Evolutionary conservation across 1,140 invertebrate species (phyloP).

Genomic region (Thrips palmi): DNA sequence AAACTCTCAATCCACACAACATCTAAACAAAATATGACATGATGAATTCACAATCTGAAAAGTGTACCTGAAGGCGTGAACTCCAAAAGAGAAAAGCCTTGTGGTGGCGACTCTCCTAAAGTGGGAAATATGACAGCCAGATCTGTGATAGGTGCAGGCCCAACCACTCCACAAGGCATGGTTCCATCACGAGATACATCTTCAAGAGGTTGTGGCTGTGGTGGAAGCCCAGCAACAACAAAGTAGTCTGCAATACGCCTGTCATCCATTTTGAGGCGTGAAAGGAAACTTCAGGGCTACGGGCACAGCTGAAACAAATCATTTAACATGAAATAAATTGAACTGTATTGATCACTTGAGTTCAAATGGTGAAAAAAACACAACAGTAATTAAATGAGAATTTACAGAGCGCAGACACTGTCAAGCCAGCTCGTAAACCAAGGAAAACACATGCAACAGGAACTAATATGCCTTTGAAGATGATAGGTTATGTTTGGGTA

Average conservation of each 20-base stretch:
- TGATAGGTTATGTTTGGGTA: no score
- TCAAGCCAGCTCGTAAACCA: no score
- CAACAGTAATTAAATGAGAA: no score
- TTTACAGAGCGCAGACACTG: no score
- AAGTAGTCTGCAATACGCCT: constrained; percentile 83
- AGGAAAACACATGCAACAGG: no score
- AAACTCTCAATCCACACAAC: constrained; percentile 1
- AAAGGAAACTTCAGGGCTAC: no score
- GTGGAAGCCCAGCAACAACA: constrained; percentile 86
- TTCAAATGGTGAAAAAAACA: no score
- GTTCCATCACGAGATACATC: constrained; percentile 64
- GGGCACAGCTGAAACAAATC: no score
- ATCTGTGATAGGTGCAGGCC: constrained; percentile 79
- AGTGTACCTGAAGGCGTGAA: constrained; percentile 51
- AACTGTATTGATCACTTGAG: no score
- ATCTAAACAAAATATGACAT: constrained; percentile 3
- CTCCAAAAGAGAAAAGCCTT: constrained; percentile 65
- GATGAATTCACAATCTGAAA: background rate
- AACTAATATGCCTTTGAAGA: no score
- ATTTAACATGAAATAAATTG: no score
- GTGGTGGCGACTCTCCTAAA: constrained; percentile 66
- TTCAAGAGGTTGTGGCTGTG: constrained; percentile 56
- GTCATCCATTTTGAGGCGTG: constrained; percentile 59
- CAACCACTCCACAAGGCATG: constrained; percentile 47
- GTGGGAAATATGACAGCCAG: constrained; percentile 78